Evolutionary conservation across 2,888 invertebrate genomes (phyloP), one percentile per base, ranked within the genome.

Genomic region (Trachelus stipa): DNA sequence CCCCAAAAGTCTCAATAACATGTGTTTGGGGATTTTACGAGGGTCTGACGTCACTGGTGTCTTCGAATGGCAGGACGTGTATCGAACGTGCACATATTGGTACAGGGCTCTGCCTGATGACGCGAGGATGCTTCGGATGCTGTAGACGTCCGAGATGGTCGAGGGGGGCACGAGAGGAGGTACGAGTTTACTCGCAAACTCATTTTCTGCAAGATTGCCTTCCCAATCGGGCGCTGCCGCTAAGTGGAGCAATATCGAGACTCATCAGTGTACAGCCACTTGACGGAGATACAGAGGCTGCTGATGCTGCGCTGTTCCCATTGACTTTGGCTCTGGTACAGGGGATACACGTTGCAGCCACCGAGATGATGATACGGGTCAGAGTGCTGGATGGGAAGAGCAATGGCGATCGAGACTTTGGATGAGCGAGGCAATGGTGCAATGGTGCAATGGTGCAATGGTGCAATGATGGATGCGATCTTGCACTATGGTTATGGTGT

Each of bases 201-300:
- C 71, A 71, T 71, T 71, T 71, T 71, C 71, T 71, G 71, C 71
- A 31, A 71, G 71, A 71, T 71, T 71, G 71, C n/a, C 12, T 34
- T 76, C 30, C 31, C 40, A 35, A 15, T 35, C 30, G 68, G 40
- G 33, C 68, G 34, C 33, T 31, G 37, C 40, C 73, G n/a, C 71
- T 73, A 68, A 76, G 78, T 75, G 78, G 73, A 73, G 71, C 68
- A 76, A 76, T 76, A 73, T 76, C 78, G 78, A 76, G 68, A 73
- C 73, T 73, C 77, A 77, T 74, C 77, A 9, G 73, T 35, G 75
- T 40, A 68, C 30, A 68, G 35, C 34, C 78, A 73, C 75, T 78
- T 35, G 78, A 68, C 34, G 75, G 75, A 37, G 23, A 34, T 35
- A 73, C 68, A 69, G 68, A 33, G 73, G 31, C 11, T 23, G 33